Base-by-base conservation (phyloP, 1,140 invertebrate species). In the Colletes gigas region DNA sequence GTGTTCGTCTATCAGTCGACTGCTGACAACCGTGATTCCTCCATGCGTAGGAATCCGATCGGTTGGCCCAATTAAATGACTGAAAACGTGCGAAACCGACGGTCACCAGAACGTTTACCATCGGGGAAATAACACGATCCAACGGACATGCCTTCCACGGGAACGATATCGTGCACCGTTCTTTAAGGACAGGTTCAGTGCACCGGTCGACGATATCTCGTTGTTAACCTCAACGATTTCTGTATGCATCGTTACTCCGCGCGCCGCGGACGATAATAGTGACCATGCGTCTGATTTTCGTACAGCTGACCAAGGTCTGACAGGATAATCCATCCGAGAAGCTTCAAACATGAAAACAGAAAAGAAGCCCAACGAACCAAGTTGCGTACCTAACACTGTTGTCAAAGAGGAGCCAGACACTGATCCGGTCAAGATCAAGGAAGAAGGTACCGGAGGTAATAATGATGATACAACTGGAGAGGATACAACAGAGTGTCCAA, bases 311-410 rank as follows among this genome's bases (percentile, higher is more conserved):
- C 21, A 57, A 72, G 15, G 88, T 89, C 78, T 89, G 89, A 89
- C 88, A 83, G 63, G 55, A 63, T 79, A 74, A 47, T 67, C 69
- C 21, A 60, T 66, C 41, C 57, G 59, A 54, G 10, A 82, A 79
- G 57, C 71, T 81, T 66, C 70, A 87, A 91, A 89, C 69, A 93
- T 93, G 93, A 93, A 93, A 91, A 93, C 92, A 73, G 93, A 93
- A 87, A 93, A 93, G 86, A 93, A 93, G 69, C 68, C 90, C 50
- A 93, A 83, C 83, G 93, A 93, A 85, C 88, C 92, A 21, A 93
- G 88, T 83, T 92, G 91, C 90, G 91, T 83, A 77, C 78, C 90
- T 60, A 88, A 85, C 52, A 87, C 92, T 47, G 89, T 91, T 70
- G 92, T 92, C 21, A 92, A 92, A 78, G 91, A 93, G 70, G 91